Evolutionary conservation across 2,888 invertebrate species (phyloP), one percentile per base, ranked within the genome.

Genomic region (Epistrophe eligans): DNA sequence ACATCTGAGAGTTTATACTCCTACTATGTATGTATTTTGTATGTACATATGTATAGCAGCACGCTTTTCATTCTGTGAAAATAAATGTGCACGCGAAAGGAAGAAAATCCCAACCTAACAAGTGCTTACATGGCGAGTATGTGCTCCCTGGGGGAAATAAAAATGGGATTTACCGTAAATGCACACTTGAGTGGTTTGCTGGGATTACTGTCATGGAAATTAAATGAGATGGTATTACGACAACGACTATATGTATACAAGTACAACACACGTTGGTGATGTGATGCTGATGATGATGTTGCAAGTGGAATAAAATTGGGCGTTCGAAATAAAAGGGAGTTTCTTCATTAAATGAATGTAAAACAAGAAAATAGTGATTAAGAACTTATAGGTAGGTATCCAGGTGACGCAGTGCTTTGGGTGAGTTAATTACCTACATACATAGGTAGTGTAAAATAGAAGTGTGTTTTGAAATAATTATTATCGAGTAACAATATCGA

Each of bases 181-280:
- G 84, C 71, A 52, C 66, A 72, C 76, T 71, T 64, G 58, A 80
- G 84, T 52, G 76, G 52, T 60, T 58, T 71, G 64, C 58, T 19
- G 45, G 64, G 74, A 79, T 70, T 71, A 79, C 79, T 74, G 83
- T 71, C 79, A 45, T 74, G 70, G 43, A 84, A 79, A 70, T 74
- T 83, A 70, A 83, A 70, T 79, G 73, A 70, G 62, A 74, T 57
- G 52, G 71, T 58, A 72, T 71, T 77, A 82, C 82, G 50, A 70
- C 67, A 70, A 70, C 24, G 70, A 24, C 67, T 55, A 55, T 55
- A 15, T 55, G 32, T 19, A 15, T 24, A 24, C 24, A 24, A 24
- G 24, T 24, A 24, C 24, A 24, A 24, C 24, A 55, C 55, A 52
- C 19, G 19, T 38, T 24, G 64, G 45, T 52, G 67, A 38, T 52